Base-by-base conservation (phyloP, 2,888 invertebrate species). In the Allacma fusca region DNA sequence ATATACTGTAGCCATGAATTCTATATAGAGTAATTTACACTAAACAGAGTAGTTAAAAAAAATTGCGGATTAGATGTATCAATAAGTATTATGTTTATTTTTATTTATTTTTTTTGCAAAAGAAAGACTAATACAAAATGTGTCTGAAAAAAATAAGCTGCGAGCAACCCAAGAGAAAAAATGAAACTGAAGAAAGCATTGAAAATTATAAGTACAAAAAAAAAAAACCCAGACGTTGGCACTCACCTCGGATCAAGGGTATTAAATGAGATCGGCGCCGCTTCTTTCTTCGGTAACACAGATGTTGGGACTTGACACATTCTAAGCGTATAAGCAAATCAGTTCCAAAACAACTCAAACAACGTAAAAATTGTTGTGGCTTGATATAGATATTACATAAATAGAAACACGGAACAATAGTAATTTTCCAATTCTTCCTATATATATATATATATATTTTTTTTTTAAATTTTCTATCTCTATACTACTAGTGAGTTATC, bases 251-350 rank as follows among this genome's bases (percentile, higher is more conserved):
- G 12, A 57, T 23, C 21, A 67, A 50, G 29, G 65, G 69, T 40
- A 71, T 50, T 29, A 68, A 70, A 24, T 71, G n/a, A 44, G 69
- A 78, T 75, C 57, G 69, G 29, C 72, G 74, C 26, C 76, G 43
- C 77, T 67, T 73, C 75, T 74, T 80, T 73, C 80, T 72, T 59
- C 71, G 75, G 65, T 78, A 81, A 76, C 79, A 80, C 24, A 80
- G 76, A 44, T 77, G 75, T 64, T 73, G 72, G 76, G 74, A 77
- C 76, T 78, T 79, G 78, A 76, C 76, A 78, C 81, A 81, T 77
- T 81, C 81, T 81, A 81, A 71, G 68, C 65, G 62, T 73, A 73
- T 43, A 70, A 70, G 69, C 69, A 70, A 70, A 70, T 70, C 44
- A 70, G 43, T 44, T 44, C 69, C 69, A 70, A 34, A 70, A 44